Evolutionary conservation across 2,797 vertebrate genomes (phyloP), one percentile per base, ranked within the genome.

Genomic region (Epinephelus coioides): DNA sequence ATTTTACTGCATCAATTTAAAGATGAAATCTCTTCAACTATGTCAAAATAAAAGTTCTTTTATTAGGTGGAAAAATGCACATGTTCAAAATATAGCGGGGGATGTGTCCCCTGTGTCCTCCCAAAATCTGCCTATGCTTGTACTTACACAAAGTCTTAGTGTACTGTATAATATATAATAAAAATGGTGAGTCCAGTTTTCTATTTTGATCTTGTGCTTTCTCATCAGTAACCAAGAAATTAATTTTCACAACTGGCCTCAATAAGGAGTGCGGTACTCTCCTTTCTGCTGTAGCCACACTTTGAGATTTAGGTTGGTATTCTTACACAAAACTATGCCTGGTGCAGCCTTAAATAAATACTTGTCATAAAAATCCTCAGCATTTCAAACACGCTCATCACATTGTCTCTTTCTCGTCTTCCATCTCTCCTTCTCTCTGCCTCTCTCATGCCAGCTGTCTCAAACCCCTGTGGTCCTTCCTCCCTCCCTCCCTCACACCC

Each of bases 361-460:
- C 53, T 15, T 23, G 2, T 18, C 4, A 27, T 68, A 65, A 70
- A 53, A 63, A 49, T 10, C 13, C 9, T 46, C 43, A 23, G 70
- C 38, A 59, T 72, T 68, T 84, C 66, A 84, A 71, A 87, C 64
- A 27, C 8, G 47, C 63, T 77, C 80, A 56, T 82, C 85, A 79
- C 79, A 64, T 83, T 79, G 82, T 85, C 81, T 82, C 73, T 43
- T 68, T 64, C 81, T 73, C 51, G 73, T 85, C 79, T 85, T 79
- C 66, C 25, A 54, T 68, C 69, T 69, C 77, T 77, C 63, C 78
- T 53, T 75, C 69, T 80, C 73, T 69, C 72, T 63, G 60, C 68
- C 57, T 88, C 72, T 88, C 70, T 78, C 23, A 65, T 90, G 91
- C 95, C 94, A 96, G 95, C 92, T 78, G 77, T 93, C 95, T 95